These are phyloP conservation scores for Amia ocellicauda DNA, from an alignment of 2,113 vertebrate species.

Conservation along the genomic window DNA sequence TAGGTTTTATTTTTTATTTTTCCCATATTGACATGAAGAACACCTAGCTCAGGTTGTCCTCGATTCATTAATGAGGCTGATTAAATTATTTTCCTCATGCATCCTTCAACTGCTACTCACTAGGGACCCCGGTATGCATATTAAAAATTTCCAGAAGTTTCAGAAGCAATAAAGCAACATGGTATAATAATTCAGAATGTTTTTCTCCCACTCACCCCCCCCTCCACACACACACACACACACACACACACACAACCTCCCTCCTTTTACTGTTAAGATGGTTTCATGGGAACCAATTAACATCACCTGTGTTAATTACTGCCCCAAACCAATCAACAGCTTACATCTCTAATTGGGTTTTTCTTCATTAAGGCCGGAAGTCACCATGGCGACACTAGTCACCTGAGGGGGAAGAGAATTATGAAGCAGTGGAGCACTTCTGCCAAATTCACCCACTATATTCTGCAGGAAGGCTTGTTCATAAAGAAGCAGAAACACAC, in stretches of 20 bases:
- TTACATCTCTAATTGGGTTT: slow-evolving; percentile 94
- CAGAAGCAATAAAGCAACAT: slow-evolving; percentile 30
- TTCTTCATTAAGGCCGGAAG: slow-evolving; percentile 94
- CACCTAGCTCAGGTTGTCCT: slow-evolving; percentile 75
- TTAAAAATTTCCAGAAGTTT: slow-evolving; percentile 75
- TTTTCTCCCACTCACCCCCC: slow-evolving; percentile 67
- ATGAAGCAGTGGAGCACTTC: slow-evolving; percentile 74
- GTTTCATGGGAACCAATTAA: slow-evolving; percentile 98
- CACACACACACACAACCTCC: too few relatives aligned
- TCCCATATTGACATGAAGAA: slow-evolving; percentile 63
- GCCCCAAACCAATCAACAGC: slow-evolving; percentile 97
- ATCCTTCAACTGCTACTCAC: slow-evolving; percentile 73
- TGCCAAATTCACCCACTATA: slow-evolving; percentile 67
- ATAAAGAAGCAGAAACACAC: slow-evolving; percentile 69
- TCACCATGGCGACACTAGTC: slow-evolving; percentile 87
- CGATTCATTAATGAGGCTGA: slow-evolving; percentile 88
- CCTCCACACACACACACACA: too few relatives aligned
- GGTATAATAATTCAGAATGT: slow-evolving; percentile 38
- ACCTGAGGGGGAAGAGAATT: slow-evolving; percentile 75
- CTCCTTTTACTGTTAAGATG: slow-evolving; percentile 47
- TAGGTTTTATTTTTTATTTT: slow-evolving; percentile 6
- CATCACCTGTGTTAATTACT: slow-evolving; percentile 99
- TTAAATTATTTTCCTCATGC: slow-evolving; percentile 80
- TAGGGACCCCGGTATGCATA: slow-evolving; percentile 79
- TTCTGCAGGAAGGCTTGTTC: slow-evolving; percentile 67